Base-by-base conservation (phyloP, 2,888 invertebrate species). In the Bhutanitis thaidina region DNA sequence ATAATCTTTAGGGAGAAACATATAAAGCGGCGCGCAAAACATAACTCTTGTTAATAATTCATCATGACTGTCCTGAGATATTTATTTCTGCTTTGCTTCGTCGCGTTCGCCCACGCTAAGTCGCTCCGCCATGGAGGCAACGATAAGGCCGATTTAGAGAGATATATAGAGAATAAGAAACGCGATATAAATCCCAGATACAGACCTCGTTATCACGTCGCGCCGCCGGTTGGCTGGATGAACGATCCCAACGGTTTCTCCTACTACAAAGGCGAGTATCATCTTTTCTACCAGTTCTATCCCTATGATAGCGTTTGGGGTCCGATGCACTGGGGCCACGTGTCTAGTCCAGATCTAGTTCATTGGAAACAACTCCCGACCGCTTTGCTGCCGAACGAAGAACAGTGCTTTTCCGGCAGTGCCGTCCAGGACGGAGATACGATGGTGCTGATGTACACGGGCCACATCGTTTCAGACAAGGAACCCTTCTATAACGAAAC, bases 181-280 rank as follows among this genome's bases (percentile, higher is more conserved):
- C 41, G 57, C 3, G 72, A 80, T 7, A 76, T 89, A 7, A 80
- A 84, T 46, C 75, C 68, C 1, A 69, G 85, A 16, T 89, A 75
- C 56, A 69, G 82, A 52, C 69, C 75, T 3, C 77, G 76, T 1
- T 89, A 86, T 54, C 89, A 90, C 56, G 71, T 87, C 2, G 65
- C 74, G 0, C 80, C 82, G 0, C 89, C 87, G 0, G 83, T 87
- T 0, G 90, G 90, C 10, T 91, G 91, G 91, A 85, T 91, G 67
- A 91, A 91, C 59, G 91, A 91, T 51, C 91, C 91, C 0, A 91
- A 91, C 53, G 91, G 91, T 7, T 87, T 91, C 61, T 81, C 88
- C 0, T 89, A 71, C 59, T 86, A 78, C 63, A 80, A 86, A 37
- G 90, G 89, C 12, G 74, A 85, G 58, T 91, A 83, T 53, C 91